Evolutionary conservation across 1,140 invertebrate genomes (phyloP).

Genomic region (Drosophila nebulosa): DNA sequence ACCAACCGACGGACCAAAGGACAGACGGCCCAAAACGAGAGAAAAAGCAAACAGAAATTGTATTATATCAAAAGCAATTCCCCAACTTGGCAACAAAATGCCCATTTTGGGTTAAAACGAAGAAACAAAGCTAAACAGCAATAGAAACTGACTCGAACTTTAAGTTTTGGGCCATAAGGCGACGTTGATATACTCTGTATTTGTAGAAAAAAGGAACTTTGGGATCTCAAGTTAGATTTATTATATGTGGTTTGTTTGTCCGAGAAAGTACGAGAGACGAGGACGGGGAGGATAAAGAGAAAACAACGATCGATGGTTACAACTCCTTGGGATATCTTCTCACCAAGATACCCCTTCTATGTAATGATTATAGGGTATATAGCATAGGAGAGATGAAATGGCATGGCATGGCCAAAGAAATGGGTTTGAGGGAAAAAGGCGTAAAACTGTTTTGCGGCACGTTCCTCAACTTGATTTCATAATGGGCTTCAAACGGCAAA

Average conservation of each 20-base stretch:
- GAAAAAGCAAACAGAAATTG: conserved; percentile 64
- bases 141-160: background rate
- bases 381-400: background rate
- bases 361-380: background rate
- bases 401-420: background rate
- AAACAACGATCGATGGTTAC: too few relatives aligned
- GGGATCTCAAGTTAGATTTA: too few relatives aligned
- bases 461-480: conserved; percentile 53
- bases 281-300: too few relatives aligned
- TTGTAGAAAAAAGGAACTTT: too few relatives aligned
- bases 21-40: conserved; percentile 8
- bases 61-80: conserved; percentile 75
- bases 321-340: too few relatives aligned
- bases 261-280: too few relatives aligned
- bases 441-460: conserved; percentile 42
- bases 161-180: background rate
- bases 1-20: conserved; percentile 18
- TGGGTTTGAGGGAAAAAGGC: background rate
- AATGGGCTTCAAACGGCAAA: conserved; percentile 38
- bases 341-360: background rate
- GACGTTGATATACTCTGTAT: background rate
- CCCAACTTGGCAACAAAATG: conserved; percentile 69
- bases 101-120: conserved; percentile 25
- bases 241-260: too few relatives aligned
- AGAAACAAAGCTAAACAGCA: background rate